Evolutionary conservation across 37 sponge, comb jelly and placozoan genomes (phyloP).

Genomic region (Beroe forskalii): DNA sequence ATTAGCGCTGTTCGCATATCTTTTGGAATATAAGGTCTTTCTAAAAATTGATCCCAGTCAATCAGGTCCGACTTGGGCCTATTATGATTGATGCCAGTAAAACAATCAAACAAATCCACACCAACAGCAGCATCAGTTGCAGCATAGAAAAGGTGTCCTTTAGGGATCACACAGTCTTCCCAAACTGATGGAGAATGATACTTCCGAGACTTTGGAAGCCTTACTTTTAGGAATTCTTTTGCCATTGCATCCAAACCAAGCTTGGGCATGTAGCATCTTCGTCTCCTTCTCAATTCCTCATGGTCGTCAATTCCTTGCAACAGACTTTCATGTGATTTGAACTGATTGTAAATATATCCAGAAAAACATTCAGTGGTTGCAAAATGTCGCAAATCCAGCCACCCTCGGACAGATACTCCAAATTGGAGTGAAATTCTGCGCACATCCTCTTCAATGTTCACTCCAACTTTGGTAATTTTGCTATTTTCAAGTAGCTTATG

Average conservation of each 20-base stretch:
- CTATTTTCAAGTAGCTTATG: not conserved
- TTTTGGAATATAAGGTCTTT: too few species aligned
- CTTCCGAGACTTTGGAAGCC: not conserved
- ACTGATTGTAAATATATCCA: not conserved
- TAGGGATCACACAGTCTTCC: not conserved
- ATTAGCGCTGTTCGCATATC: too few species aligned
- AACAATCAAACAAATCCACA: too few species aligned
- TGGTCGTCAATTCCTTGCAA: not conserved
- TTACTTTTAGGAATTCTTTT: not conserved
- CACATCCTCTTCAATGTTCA: not conserved
- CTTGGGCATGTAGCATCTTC: not conserved
- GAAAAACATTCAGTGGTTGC: not conserved
- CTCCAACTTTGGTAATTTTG: not conserved
- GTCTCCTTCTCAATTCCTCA: not conserved
- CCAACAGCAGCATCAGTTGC: not conserved
- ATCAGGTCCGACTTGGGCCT: too few species aligned
- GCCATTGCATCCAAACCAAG: not conserved
- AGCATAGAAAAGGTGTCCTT: not conserved
- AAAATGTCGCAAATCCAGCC: not conserved
- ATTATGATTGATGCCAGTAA: too few species aligned
- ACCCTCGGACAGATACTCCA: not conserved
- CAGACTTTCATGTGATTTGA: not conserved
- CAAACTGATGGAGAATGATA: not conserved
- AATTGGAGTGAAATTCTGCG: not conserved
- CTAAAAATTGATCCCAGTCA: too few species aligned